Evolutionary conservation across 2,113 vertebrate species (phyloP).

Genomic region (Cyanistes caeruleus): DNA sequence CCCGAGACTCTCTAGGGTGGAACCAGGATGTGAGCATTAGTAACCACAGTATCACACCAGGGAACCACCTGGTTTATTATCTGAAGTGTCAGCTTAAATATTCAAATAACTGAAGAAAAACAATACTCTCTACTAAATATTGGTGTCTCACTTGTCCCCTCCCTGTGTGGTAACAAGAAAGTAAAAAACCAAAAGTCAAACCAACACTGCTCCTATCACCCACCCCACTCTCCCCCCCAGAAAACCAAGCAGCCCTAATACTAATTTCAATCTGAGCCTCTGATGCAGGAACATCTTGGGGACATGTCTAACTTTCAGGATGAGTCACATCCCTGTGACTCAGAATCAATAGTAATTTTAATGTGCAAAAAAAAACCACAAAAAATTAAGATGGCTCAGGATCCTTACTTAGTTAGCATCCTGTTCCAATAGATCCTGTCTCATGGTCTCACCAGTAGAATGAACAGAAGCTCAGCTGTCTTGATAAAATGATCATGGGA

Average conservation of each 20-base stretch:
- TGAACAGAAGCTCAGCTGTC: background rate
- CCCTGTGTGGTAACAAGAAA: background rate
- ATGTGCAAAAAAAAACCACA: background rate
- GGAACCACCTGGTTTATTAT: background rate
- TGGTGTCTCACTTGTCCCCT: background rate
- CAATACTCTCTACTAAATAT: background rate
- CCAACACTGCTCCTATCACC: background rate
- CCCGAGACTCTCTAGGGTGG: background rate
- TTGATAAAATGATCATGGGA: background rate
- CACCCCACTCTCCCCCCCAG: too few species aligned
- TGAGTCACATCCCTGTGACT: conserved; percentile 50
- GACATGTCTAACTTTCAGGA: conserved; percentile 8
- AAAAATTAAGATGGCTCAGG: background rate
- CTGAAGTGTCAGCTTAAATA: background rate
- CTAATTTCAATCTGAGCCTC: background rate
- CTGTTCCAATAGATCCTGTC: background rate
- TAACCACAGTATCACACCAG: background rate
- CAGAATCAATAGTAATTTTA: conserved; percentile 50
- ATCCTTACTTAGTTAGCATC: background rate
- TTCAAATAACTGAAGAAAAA: background rate
- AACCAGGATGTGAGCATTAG: background rate
- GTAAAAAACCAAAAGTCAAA: background rate
- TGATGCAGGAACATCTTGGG: conserved; percentile 10
- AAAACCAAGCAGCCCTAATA: background rate
- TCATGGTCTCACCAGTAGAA: background rate